Percentiles rank a stretch among this genome's conserved stretches.
Evolutionary conservation across 2,113 vertebrate species (phyloP).

Genomic region (Tragelaphus scriptus): DNA sequence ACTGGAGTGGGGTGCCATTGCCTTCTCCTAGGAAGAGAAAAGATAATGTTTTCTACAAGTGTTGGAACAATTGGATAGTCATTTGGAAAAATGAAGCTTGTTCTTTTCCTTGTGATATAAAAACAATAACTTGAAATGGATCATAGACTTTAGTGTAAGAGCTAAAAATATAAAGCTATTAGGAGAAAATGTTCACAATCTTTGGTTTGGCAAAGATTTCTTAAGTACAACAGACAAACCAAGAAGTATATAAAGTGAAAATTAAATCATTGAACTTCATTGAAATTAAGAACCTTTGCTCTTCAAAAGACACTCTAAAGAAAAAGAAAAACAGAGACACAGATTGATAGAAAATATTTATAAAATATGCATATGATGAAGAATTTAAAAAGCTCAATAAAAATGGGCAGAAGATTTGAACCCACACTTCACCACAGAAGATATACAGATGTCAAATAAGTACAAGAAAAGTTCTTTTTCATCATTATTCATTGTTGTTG

Average conservation of each 20-base stretch:
- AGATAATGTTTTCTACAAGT: not conserved
- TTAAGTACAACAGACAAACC: not conserved
- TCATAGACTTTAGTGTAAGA: not conserved
- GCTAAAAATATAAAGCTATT: not conserved
- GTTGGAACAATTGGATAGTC: not conserved
- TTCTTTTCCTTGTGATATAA: not conserved
- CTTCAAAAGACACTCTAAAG: not conserved
- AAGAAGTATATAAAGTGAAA: not conserved
- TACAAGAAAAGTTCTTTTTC: not conserved
- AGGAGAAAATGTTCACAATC: not conserved
- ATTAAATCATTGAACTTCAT: not conserved
- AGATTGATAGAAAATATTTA: not conserved
- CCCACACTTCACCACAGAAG: not conserved
- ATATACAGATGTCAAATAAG: not conserved
- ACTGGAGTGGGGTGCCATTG: too few relatives aligned
- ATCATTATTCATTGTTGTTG: not conserved
- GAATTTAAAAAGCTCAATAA: not conserved
- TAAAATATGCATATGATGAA: not conserved
- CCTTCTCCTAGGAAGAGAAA: not conserved
- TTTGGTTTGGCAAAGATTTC: not conserved
- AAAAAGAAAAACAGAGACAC: not conserved
- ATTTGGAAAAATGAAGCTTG: not conserved
- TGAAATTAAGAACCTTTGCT: not conserved
- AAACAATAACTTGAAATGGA: conserved; percentile 1
- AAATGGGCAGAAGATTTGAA: not conserved